phyloP scores from a whole-genome alignment of 2,113 vertebrate species.

The Benitochromis conjunctus region DNA sequence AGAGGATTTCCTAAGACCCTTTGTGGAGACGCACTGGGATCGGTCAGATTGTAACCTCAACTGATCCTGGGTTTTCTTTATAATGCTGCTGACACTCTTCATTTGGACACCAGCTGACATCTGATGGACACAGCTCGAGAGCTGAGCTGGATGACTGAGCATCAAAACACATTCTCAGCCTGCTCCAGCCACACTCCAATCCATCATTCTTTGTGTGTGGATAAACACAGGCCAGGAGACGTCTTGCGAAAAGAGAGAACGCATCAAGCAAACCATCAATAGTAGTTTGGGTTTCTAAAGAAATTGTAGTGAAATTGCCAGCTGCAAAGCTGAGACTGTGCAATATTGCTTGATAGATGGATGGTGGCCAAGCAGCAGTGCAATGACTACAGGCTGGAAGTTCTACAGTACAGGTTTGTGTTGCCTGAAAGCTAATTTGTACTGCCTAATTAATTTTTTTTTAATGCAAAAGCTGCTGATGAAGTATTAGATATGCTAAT shows the following conservation, averaged over 20 bases:
- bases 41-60: conserved; percentile 8
- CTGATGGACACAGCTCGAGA: conserved; percentile 13
- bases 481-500: background rate
- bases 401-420: background rate
- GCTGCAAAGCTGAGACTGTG: background rate
- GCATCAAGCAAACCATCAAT: background rate
- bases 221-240: background rate
- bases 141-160: conserved; percentile 22
- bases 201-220: background rate
- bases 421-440: background rate
- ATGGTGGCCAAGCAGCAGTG: background rate
- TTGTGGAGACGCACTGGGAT: background rate
- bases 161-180: conserved; percentile 2
- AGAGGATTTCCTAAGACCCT: conserved; percentile 58
- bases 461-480: background rate
- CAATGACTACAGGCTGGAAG: background rate
- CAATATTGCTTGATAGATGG: background rate
- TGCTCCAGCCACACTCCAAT: background rate
- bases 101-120: conserved; percentile 35
- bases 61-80: conserved; percentile 19
- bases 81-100: conserved; percentile 15
- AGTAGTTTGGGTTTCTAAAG: background rate
- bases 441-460: background rate
- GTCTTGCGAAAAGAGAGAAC: background rate
- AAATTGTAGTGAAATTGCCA: background rate